These are phyloP conservation scores for Epistrophella euchroma DNA, from an alignment of 2,888 invertebrate species.

Conservation along the genomic window DNA sequence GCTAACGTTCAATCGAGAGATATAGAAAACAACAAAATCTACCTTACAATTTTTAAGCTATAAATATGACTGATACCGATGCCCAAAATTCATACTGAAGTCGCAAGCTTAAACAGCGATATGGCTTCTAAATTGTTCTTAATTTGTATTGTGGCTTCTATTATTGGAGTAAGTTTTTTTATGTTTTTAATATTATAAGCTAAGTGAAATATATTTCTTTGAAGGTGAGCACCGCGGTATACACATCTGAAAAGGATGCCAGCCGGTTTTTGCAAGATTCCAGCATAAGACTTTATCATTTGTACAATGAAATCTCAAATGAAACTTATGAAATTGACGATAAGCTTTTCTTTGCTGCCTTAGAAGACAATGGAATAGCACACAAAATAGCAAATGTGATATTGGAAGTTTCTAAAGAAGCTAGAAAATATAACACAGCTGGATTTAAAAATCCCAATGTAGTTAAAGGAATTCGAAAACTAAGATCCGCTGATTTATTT, in stretches of 20 bases:
- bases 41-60: not conserved
- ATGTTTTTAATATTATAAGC: too few species aligned
- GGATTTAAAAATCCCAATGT: slow-evolving; percentile 77
- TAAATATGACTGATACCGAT: slow-evolving; percentile 25
- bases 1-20: not conserved
- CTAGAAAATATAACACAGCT: slow-evolving; percentile 82
- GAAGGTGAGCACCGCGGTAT: slow-evolving; percentile 50
- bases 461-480: slow-evolving; percentile 78
- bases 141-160: slow-evolving; percentile 17
- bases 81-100: slow-evolving; percentile 1
- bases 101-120: not conserved
- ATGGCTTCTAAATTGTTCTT: slow-evolving; percentile 36
- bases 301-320: slow-evolving; percentile 81
- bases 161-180: slow-evolving; percentile 49
- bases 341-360: slow-evolving; percentile 80
- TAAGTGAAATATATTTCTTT: not conserved
- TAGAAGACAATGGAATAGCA: slow-evolving; percentile 79
- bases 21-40: not conserved
- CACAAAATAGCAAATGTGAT: slow-evolving; percentile 80
- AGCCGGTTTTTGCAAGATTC: slow-evolving; percentile 79
- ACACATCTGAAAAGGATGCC: slow-evolving; percentile 78
- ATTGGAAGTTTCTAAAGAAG: slow-evolving; percentile 85
- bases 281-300: slow-evolving; percentile 79
- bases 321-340: slow-evolving; percentile 80
- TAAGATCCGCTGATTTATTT: slow-evolving; percentile 80